Evolutionary conservation across 2,797 vertebrate species (phyloP).

Genomic region (Syngnathus rostellatus): DNA sequence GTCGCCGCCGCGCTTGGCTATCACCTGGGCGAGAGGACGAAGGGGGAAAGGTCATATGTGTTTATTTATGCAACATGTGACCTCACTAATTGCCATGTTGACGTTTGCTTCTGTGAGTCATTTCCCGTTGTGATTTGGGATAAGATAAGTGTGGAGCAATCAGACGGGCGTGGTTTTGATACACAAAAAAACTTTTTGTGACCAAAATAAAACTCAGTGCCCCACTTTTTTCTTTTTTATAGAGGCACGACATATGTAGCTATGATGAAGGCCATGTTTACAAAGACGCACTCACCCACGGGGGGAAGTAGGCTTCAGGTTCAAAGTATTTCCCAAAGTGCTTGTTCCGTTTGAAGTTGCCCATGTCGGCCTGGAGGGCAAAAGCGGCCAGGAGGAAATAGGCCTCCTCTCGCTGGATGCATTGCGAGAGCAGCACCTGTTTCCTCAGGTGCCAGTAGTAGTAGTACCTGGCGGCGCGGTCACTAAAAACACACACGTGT

Average conservation of each 20-base stretch:
- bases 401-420: slow-evolving; percentile 86
- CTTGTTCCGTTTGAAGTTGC: slow-evolving; percentile 94
- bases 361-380: slow-evolving; percentile 92
- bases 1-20: slow-evolving; percentile 87
- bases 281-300: slow-evolving; percentile 78
- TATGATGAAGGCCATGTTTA: too few relatives aligned
- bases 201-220: slow-evolving; percentile 49
- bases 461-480: slow-evolving; percentile 87
- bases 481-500: slow-evolving; percentile 56
- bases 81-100: neutral
- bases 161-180: slow-evolving; percentile 46
- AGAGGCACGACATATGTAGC: too few relatives aligned
- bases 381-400: slow-evolving; percentile 97
- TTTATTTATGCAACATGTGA: slow-evolving; percentile 7
- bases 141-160: slow-evolving; percentile 57
- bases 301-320: slow-evolving; percentile 91
- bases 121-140: slow-evolving; percentile 58
- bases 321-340: slow-evolving; percentile 97
- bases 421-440: slow-evolving; percentile 90
- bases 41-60: slow-evolving; percentile 8
- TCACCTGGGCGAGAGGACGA: slow-evolving; percentile 70
- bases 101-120: slow-evolving; percentile 44
- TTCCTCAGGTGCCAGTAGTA: slow-evolving; percentile 99
- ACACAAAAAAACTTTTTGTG: slow-evolving; percentile 33
- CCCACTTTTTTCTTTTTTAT: slow-evolving; percentile 15